Evolutionary conservation across 2,113 vertebrate species (phyloP).

Genomic region (Cyprinodon variegatus): DNA sequence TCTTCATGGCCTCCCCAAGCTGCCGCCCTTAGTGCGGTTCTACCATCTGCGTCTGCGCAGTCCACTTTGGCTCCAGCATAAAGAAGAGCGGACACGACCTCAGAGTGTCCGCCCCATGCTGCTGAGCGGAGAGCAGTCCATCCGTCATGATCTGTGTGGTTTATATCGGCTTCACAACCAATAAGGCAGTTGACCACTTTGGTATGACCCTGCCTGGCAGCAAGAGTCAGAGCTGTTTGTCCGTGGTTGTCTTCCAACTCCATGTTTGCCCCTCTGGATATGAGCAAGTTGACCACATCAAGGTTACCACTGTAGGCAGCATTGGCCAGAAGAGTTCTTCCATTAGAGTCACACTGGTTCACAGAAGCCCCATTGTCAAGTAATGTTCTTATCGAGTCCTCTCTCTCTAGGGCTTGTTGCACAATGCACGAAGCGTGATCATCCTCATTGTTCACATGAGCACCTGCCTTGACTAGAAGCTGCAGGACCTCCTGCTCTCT

Average conservation of each 20-base stretch:
- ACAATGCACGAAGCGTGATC: constrained; percentile 91
- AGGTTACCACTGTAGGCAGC: constrained; percentile 95
- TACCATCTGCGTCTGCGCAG: constrained; percentile 92
- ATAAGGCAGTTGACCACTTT: constrained; percentile 97
- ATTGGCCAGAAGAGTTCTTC: constrained; percentile 90
- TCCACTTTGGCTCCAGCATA: constrained; percentile 96
- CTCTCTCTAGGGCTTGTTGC: constrained; percentile 93
- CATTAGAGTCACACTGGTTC: constrained; percentile 92
- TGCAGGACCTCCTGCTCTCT: constrained; percentile 96
- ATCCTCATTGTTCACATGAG: constrained; percentile 92
- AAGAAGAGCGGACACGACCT: constrained; percentile 94
- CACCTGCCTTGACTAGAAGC: constrained; percentile 94
- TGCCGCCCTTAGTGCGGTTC: constrained; percentile 92
- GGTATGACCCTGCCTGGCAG: constrained; percentile 95
- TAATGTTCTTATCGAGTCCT: constrained; percentile 94
- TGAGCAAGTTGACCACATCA: constrained; percentile 92
- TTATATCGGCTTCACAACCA: constrained; percentile 92
- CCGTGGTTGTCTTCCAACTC: constrained; percentile 92
- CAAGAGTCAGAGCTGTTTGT: constrained; percentile 94
- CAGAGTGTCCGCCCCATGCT: constrained; percentile 96
- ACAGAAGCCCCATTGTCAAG: constrained; percentile 93
- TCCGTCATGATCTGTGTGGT: constrained; percentile 95
- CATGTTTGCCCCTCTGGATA: constrained; percentile 90
- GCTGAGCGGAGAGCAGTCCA: constrained; percentile 96
- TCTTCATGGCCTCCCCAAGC: constrained; percentile 98